Percentiles rank a stretch among this genome's conserved stretches.
Conservation (phyloP, 2,113 vertebrate species). For the Otus sunia region DNA sequence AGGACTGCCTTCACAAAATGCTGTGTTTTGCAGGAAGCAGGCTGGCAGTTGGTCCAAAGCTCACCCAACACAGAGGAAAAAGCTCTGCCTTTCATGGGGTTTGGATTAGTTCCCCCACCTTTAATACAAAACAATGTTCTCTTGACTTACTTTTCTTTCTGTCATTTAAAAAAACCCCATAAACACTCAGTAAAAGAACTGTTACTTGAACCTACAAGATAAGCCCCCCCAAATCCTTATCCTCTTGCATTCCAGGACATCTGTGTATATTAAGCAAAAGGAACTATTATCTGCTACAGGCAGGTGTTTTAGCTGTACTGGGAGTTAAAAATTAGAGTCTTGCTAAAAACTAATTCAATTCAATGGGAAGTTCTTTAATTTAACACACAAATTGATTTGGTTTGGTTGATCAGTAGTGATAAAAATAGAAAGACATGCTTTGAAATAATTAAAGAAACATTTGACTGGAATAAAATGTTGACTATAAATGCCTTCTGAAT, state of each 20-base stretch:
- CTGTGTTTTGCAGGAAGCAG: background rate
- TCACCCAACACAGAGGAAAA: background rate
- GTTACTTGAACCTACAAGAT: background rate
- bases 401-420: conserved; percentile 21
- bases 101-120: background rate
- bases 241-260: background rate
- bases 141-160: background rate
- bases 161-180: background rate
- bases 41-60: background rate
- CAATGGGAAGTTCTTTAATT: conserved; percentile 8
- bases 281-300: background rate
- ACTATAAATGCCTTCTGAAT: background rate
- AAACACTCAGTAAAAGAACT: background rate
- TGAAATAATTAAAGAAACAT: conserved; percentile 10
- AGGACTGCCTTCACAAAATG: background rate
- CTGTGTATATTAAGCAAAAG: background rate
- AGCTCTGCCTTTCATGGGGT: background rate
- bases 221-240: background rate
- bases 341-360: background rate
- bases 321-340: background rate
- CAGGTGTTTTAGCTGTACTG: background rate
- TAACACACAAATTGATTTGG: conserved; percentile 7
- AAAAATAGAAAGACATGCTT: conserved; percentile 25
- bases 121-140: background rate
- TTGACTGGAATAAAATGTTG: background rate